Base-by-base conservation (phyloP, 64 coral and sea anemone genomes). In the Acropora yongei region DNA sequence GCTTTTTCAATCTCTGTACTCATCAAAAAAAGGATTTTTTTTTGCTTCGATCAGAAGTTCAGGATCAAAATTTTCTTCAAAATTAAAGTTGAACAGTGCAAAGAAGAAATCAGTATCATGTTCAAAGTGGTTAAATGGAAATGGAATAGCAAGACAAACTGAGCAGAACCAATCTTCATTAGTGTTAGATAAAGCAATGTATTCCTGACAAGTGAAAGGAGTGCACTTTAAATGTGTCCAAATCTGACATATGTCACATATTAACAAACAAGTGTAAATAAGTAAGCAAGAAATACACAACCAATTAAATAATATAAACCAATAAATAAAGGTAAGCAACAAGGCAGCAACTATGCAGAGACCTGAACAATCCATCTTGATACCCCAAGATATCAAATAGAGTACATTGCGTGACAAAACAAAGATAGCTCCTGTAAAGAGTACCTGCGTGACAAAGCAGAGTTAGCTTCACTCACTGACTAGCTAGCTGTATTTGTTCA, bases 21-120 rank as follows among this genome's bases (percentile, higher is more conserved):
- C 91, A 67, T 87, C 91, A 55, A 77, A 93, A 79, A 93, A 93
- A 45, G 91, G 91, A 80, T 87, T 93, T 73, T 81, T 30, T 93
- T 93, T 16, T 45, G 5, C 47, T 86, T 78, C 77, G 41, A 44
- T 8, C 17, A 87, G 48, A 2, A 82, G 11, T 73, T 81, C 77
- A 50, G 60, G 30, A 82, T 91, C 78, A 91, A 91, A 91, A 82
- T n/a, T 9, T 20, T n/a, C 66, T 80, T 14, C 51, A 60, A n/a
- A 30, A 6, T 82, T 44, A 50, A 91, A 83, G 45, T 91, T 78
- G 81, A 61, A 91, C 43, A 91, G 30, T 11, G 89, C 60, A 83
- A 90, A 90, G 42, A 61, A 90, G 63, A 80, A 90, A 71, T 90
- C 76, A 65, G 49, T 78, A 78, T 90, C 79, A 40, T 91, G 18